Conservation (phyloP, 2,113 vertebrate species). For the Pterocles gutturalis region DNA sequence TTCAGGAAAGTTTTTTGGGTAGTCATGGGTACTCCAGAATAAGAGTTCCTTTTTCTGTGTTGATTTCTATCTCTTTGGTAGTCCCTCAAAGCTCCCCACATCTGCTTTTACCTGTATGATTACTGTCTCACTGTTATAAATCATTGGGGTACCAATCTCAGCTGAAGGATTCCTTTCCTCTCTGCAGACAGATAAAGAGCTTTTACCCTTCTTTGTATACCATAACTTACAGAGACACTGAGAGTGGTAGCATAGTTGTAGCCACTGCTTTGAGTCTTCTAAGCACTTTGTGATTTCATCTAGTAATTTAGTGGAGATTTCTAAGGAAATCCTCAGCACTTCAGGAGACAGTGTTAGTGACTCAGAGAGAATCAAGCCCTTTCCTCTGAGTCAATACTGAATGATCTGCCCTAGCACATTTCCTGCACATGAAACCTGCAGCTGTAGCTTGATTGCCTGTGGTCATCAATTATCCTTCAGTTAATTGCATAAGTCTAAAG, state of each 20-base stretch:
- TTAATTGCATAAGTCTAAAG: slow-evolving; percentile 6
- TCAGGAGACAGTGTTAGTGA: not conserved
- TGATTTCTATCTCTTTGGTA: not conserved
- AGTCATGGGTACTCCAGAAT: not conserved
- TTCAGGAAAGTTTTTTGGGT: not conserved
- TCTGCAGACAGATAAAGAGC: not conserved
- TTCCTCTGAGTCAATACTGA: not conserved
- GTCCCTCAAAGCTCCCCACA: not conserved
- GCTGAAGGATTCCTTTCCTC: not conserved
- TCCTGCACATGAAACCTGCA: not conserved
- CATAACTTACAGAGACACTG: not conserved
- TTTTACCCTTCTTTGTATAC: not conserved
- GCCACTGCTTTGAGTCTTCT: not conserved
- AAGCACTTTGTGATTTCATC: not conserved
- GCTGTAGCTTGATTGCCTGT: not conserved
- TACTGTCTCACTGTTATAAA: not conserved
- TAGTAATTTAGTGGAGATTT: not conserved
- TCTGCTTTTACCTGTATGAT: not conserved
- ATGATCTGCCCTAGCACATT: not conserved
- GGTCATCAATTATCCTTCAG: slow-evolving; percentile 25
- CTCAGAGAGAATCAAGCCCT: not conserved
- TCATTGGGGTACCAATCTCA: not conserved
- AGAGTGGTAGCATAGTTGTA: not conserved
- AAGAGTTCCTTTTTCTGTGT: not conserved
- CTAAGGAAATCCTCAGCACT: not conserved